Base-by-base conservation (phyloP, 1,140 invertebrate genomes). In the Cheumatopsyche charites region DNA sequence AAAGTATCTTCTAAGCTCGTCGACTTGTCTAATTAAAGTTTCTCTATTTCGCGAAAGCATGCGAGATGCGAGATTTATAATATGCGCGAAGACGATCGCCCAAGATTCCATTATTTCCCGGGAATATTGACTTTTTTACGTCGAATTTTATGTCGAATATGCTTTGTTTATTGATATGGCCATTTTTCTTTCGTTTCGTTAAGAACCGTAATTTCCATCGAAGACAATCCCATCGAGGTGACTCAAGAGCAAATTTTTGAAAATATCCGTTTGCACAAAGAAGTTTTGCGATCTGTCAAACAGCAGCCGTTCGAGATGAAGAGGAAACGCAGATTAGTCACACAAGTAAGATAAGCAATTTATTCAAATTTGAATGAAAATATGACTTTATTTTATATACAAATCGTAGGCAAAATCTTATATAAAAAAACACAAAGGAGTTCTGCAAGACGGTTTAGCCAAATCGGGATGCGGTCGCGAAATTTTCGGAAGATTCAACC, bases 261-360 rank as follows among this genome's bases (percentile, higher is more conserved):
- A 79, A 95, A 95, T 77, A 91, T 98, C 55, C 90, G 92, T 74
- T 82, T 97, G 19, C 95, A 98, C 81, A 98, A 98, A 80, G 95
- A 98, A 81, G 93, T 98, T 0, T 85, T 98, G 45, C 90, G 90
- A 66, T 93, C 91, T 25, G 91, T 97, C 1, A 94, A 94, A 78
- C 88, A 92, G 73, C 95, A 98, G 78, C 93, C 95, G 1, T 94
- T 95, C 90, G 88, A 89, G 29, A 94, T 98, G 85, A 82, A 90
- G 67, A 88, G 92, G 75, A 97, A 97, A 81, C 83, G 97, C 6
- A 91, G 91, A 79, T 84, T 96, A 11, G 91, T 96, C 5, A 86
- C 91, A 73, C 90, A 93, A 83, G 86, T 86, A 77, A 76, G 62
- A 13, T 67, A 23, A 42, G 1, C 15, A 66, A 66, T 4, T 42